Conservation (phyloP, 2,113 vertebrate genomes). For the Mastomys natalensis region DNA sequence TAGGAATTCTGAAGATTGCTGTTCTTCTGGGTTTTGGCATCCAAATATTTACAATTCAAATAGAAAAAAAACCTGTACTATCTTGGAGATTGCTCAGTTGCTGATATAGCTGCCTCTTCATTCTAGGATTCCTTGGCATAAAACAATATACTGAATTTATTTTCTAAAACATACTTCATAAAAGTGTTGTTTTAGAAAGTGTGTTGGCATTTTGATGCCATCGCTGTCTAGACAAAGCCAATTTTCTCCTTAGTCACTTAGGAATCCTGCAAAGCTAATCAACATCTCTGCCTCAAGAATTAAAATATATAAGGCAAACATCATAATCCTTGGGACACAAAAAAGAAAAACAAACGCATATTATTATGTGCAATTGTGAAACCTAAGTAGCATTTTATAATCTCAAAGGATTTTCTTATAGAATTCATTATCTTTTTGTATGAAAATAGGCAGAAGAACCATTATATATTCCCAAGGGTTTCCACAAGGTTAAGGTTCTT, state of each 20-base stretch:
- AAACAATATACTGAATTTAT: not conserved
- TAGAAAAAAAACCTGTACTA: not conserved
- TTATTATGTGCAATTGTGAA: constrained; percentile 13
- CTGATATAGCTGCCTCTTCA: not conserved
- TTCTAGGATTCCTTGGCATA: not conserved
- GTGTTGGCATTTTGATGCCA: not conserved
- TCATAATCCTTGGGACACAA: not conserved
- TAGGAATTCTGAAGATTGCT: not conserved
- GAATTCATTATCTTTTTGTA: not conserved
- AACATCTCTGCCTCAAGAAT: constrained; percentile 22
- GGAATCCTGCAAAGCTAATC: not conserved
- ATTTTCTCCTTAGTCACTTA: constrained; percentile 3
- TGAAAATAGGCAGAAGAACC: not conserved
- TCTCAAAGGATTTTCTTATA: constrained; percentile 21
- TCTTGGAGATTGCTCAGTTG: not conserved
- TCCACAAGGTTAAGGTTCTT: not conserved
- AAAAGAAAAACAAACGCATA: constrained; percentile 35
- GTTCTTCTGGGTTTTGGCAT: not conserved
- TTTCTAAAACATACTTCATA: not conserved
- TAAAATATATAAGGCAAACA: not conserved
- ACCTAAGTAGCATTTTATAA: not conserved
- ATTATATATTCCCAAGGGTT: not conserved
- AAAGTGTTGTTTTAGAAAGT: not conserved
- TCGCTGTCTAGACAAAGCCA: not conserved
- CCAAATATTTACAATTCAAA: not conserved